Conservation (phyloP, 2,113 vertebrate genomes). For the Colossoma macropomum region DNA sequence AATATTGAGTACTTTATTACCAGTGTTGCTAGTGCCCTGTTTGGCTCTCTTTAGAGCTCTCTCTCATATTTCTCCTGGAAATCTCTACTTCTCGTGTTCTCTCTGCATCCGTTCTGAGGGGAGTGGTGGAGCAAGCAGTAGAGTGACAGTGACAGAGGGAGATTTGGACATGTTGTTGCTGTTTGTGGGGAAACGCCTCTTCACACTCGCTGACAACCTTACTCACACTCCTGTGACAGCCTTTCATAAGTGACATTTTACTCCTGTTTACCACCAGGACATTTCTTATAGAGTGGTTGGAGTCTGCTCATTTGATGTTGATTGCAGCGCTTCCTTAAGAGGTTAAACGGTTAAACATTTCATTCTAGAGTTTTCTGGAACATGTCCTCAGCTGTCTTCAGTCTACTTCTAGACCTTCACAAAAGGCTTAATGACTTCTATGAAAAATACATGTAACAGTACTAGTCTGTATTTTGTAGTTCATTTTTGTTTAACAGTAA, state of each 20-base stretch:
- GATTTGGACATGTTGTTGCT: constrained; percentile 39
- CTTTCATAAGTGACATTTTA: constrained; percentile 15
- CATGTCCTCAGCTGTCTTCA: too few relatives aligned
- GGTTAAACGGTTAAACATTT: too few relatives aligned
- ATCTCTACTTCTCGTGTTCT: background rate
- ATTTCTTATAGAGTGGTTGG: background rate
- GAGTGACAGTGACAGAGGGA: constrained; percentile 41
- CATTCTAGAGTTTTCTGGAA: too few relatives aligned
- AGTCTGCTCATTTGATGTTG: constrained; percentile 9
- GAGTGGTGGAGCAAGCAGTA: constrained; percentile 2
- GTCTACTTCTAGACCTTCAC: too few relatives aligned
- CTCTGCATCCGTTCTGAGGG: constrained; percentile 24
- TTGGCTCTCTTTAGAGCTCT: background rate
- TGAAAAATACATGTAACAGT: too few relatives aligned
- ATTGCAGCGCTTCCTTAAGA: constrained; percentile 26
- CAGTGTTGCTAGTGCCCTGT: constrained; percentile 14
- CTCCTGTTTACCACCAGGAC: constrained; percentile 31
- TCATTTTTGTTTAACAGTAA: too few relatives aligned
- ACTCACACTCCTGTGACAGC: constrained; percentile 12
- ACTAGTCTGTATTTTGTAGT: too few relatives aligned
- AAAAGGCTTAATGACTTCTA: too few relatives aligned
- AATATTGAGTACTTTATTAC: background rate
- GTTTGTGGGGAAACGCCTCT: constrained; percentile 25
- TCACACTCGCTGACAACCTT: constrained; percentile 38
- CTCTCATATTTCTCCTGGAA: background rate